Conservation (phyloP, 2,888 invertebrate genomes). For the Hydroisotoma schaefferi region DNA sequence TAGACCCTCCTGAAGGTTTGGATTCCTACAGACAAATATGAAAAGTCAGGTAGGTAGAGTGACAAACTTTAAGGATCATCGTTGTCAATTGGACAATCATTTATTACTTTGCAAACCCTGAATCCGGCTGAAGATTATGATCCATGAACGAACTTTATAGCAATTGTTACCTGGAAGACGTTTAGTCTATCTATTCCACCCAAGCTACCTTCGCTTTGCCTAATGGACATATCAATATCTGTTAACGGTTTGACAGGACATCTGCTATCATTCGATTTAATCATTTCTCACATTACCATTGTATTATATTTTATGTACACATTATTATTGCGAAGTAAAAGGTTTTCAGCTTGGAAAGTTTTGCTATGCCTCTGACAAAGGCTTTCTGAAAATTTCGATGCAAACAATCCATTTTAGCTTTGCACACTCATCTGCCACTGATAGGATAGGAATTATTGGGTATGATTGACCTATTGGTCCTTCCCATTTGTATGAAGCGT, state of each 20-base stretch:
- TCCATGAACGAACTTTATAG: too few species aligned
- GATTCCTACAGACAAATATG: too few species aligned
- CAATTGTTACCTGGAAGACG: too few species aligned
- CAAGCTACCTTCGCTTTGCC: too few species aligned
- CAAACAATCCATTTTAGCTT: conserved; percentile 38
- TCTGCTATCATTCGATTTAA: neutral
- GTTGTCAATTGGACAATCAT: too few species aligned
- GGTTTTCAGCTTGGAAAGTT: neutral
- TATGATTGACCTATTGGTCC: conserved; percentile 36
- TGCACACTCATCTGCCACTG: conserved; percentile 27
- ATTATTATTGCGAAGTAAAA: neutral
- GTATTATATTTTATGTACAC: neutral
- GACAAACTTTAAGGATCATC: too few species aligned
- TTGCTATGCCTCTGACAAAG: neutral
- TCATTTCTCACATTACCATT: neutral
- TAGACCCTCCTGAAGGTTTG: conserved; percentile 1
- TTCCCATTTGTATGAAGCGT: conserved; percentile 27
- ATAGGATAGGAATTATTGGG: conserved; percentile 28
- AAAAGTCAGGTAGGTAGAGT: too few species aligned
- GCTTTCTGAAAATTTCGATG: conserved; percentile 10
- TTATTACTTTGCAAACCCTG: conserved; percentile 3
- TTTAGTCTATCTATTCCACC: too few species aligned
- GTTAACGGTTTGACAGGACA: neutral
- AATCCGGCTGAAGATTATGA: neutral
- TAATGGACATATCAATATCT: conserved; percentile 1